Conservation (phyloP, 2,888 invertebrate genomes). For the Pristionchus arcanus region DNA sequence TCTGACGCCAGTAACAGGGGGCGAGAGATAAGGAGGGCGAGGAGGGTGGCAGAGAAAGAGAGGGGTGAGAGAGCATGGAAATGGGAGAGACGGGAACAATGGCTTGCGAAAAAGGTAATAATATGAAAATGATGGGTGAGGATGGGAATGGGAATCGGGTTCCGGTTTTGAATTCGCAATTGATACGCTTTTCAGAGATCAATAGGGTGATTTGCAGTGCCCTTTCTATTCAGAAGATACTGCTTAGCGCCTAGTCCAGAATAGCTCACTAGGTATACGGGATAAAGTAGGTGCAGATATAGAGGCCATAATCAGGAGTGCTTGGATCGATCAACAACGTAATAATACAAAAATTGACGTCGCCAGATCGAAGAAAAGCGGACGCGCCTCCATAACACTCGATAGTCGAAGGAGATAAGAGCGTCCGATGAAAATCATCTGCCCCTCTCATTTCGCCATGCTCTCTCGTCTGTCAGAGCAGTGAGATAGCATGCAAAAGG, state of each 20-base stretch:
- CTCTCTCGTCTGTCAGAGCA: too few relatives aligned
- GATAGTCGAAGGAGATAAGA: neutral
- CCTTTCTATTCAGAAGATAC: too few relatives aligned
- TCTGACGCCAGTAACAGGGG: neutral
- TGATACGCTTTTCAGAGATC: neutral
- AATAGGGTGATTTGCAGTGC: too few relatives aligned
- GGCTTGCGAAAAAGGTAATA: neutral
- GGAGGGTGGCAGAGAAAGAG: neutral
- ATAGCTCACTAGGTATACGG: too few relatives aligned
- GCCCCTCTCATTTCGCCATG: neutral
- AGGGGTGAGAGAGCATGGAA: conserved; percentile 7
- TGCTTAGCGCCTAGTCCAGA: too few relatives aligned
- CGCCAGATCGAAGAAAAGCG: neutral
- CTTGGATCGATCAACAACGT: too few relatives aligned
- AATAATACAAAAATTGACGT: too few relatives aligned
- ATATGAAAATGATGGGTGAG: neutral
- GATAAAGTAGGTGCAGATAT: too few relatives aligned
- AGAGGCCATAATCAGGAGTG: too few relatives aligned
- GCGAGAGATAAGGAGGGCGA: neutral
- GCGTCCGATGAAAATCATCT: neutral
- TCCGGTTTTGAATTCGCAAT: neutral
- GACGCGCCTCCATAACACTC: neutral
- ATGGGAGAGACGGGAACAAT: neutral
- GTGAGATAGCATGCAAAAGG: too few relatives aligned
- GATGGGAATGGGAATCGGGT: neutral